Evolutionary conservation across 2,797 vertebrate species (phyloP).

Genomic region (Lates japonicus): DNA sequence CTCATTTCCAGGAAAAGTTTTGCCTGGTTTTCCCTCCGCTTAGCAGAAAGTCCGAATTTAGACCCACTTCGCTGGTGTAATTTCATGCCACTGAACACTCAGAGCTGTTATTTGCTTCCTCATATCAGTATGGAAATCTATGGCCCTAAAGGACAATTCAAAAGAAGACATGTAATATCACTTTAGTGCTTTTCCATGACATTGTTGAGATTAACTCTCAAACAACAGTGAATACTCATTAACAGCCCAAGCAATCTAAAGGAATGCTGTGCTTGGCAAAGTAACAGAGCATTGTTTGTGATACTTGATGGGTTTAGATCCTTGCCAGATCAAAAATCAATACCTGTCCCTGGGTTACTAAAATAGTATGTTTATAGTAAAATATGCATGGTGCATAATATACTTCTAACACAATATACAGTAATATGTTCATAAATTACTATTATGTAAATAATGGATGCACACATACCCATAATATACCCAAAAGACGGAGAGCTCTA

Average conservation of each 20-base stretch:
- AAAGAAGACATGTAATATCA: slow-evolving; percentile 2
- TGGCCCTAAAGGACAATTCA: neutral
- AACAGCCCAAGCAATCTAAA: slow-evolving; percentile 7
- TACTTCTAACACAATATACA: neutral
- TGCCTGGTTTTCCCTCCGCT: neutral
- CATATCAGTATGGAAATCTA: slow-evolving; percentile 21
- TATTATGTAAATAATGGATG: neutral
- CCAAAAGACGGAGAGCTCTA: neutral
- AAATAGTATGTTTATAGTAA: neutral
- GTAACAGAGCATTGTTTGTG: slow-evolving; percentile 4
- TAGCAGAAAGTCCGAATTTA: neutral
- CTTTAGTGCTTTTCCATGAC: neutral
- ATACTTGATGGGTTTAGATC: neutral
- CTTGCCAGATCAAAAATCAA: neutral
- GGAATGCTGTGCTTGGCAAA: slow-evolving; percentile 42
- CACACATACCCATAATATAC: neutral
- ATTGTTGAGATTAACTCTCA: slow-evolving; percentile 38
- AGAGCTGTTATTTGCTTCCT: slow-evolving; percentile 30
- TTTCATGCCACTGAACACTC: neutral
- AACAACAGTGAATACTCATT: slow-evolving; percentile 43
- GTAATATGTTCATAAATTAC: neutral
- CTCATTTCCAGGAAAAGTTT: neutral
- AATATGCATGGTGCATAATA: neutral
- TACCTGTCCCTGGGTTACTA: neutral
- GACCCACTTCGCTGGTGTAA: neutral